Base-by-base conservation (phyloP, 2,888 invertebrate species). In the Pristionchus japonicus region DNA sequence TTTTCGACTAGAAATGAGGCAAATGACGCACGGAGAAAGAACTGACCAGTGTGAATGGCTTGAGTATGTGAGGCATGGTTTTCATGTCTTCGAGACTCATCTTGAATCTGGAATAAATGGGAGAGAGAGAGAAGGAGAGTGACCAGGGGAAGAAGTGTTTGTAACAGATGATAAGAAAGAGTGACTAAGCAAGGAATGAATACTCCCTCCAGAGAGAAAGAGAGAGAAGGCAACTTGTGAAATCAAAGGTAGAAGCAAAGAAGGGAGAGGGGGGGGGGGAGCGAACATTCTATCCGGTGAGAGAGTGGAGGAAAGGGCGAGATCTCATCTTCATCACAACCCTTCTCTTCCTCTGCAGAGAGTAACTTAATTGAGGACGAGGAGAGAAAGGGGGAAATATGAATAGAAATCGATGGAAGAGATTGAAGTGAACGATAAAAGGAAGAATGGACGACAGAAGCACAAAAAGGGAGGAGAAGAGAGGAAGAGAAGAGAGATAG, bases 1-100 rank as follows among this genome's bases (percentile, higher is more conserved):
- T n/a, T n/a, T n/a, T n/a, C n/a, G n/a, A n/a, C n/a, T n/a, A n/a
- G n/a, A n/a, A 13, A 67, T 34, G 4, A 67, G 11, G 34, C n/a
- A 77, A 20, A 43, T n/a, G 27, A 23, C n/a, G n/a, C n/a, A 7
- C 7, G 34, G 11, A 77, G 23, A 34, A 37, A 84, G 7, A 34
- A 67, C 70, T 86, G 15, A 87, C 87, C 57, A 87, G 34, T 6
- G 80, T 87, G 40, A 74, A 87, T 27, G 87, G 87, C n/a, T 87
- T 87, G 52, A 87, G 61, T 43, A 87, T 80, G 40, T 57, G 57
- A 52, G 87, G 87, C 87, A 87, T 87, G 20, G 57, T 77, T 31
- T 87, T 87, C 87, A 87, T 87, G n/a, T 87, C 87, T 47, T 87
- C 77, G 3, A 87, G 31, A 80, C 87, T 87, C 87, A 87, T 87